Conservation (phyloP, 2,797 vertebrate species). For the Hypotaenidia philippensis region DNA sequence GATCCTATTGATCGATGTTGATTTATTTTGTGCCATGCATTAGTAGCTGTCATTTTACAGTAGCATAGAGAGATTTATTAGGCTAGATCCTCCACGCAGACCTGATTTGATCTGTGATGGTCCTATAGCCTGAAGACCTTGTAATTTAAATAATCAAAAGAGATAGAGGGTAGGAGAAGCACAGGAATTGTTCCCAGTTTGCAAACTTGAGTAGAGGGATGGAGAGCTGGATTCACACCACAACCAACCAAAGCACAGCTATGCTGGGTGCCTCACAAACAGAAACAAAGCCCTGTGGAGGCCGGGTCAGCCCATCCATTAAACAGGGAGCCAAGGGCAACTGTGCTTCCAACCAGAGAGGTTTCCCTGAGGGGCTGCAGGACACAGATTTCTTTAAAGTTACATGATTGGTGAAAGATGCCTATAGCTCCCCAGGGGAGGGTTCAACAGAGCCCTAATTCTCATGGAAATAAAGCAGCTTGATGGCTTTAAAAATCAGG, state of each 20-base stretch:
- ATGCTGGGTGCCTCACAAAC: neutral
- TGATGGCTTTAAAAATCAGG: neutral
- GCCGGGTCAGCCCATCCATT: no score
- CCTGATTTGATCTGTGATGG: neutral
- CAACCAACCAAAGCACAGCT: neutral
- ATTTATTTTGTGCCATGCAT: neutral
- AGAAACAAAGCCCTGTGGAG: no score
- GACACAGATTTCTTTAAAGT: neutral
- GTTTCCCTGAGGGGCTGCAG: neutral
- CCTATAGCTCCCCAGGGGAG: neutral
- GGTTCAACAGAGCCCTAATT: neutral
- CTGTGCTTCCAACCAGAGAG: neutral
- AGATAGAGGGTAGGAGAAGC: neutral
- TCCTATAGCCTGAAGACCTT: neutral
- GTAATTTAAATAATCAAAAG: neutral
- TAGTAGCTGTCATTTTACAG: neutral
- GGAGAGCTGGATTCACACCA: neutral
- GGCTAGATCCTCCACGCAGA: rapidly evolving
- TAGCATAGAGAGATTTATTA: neutral
- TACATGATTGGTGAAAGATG: neutral
- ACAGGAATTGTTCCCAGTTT: neutral
- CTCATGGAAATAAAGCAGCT: neutral
- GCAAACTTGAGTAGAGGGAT: rapidly evolving
- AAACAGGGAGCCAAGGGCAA: neutral
- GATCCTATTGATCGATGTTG: neutral